Evolutionary conservation across 2,113 vertebrate species (phyloP).

Genomic region (Mellivora capensis): DNA sequence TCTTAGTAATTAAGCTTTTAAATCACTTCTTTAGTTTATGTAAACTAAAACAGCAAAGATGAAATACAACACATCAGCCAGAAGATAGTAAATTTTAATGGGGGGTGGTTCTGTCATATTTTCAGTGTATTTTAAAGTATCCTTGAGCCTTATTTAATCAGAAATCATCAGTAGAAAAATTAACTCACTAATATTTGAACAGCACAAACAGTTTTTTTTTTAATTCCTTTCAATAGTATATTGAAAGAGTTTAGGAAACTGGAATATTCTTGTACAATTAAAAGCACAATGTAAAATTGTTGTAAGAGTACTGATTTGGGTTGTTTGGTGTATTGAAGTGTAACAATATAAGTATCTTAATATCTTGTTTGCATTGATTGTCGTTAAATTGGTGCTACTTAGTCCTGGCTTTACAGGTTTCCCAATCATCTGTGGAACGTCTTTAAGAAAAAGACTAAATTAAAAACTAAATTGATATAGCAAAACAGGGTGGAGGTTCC

Average conservation of each 20-base stretch:
- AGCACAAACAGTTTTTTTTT: neutral
- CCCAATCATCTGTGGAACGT: neutral
- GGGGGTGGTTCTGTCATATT: neutral
- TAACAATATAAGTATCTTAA: neutral
- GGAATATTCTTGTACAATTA: neutral
- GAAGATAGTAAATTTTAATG: neutral
- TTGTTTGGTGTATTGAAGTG: neutral
- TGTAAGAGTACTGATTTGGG: neutral
- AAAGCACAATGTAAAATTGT: neutral
- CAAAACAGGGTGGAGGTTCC: neutral
- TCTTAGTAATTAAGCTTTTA: neutral
- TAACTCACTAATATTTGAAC: neutral
- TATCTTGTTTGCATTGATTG: neutral
- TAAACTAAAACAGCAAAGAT: neutral
- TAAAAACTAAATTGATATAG: neutral
- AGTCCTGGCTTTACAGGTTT: neutral
- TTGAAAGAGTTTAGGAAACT: constrained; percentile 1
- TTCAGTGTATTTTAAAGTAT: neutral
- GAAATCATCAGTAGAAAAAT: neutral
- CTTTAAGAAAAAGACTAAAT: too few relatives aligned
- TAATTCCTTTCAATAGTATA: neutral
- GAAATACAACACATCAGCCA: neutral
- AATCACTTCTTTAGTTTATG: neutral
- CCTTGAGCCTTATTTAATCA: neutral
- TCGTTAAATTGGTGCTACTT: neutral